phyloP scores from a whole-genome alignment of 1,140 invertebrate species.

The Zaprionus inermis region DNA sequence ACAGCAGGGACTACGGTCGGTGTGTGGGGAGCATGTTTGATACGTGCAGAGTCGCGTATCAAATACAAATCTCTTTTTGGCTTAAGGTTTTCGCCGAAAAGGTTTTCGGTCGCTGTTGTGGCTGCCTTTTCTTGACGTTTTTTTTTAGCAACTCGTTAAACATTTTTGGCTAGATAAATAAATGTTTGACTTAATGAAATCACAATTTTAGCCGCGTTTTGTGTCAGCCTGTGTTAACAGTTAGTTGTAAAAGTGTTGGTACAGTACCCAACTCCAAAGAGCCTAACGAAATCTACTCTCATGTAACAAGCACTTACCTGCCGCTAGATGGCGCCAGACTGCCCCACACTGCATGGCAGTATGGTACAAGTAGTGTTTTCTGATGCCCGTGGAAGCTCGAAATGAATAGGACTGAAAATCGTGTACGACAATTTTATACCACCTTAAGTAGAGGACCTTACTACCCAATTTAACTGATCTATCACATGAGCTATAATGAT shows the following conservation, averaged over 20 bases:
- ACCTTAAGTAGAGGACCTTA: no score
- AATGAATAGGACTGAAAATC: no score
- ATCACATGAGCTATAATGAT: neutral
- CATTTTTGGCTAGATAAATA: constrained; percentile 32
- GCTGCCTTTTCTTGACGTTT: neutral
- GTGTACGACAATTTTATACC: no score
- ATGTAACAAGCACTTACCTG: neutral
- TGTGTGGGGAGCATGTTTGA: constrained; percentile 26
- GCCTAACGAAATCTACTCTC: neutral
- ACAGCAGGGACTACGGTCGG: neutral
- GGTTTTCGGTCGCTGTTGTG: constrained; percentile 3
- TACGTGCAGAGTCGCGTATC: constrained; percentile 65
- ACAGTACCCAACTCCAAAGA: neutral
- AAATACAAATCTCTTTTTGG: constrained; percentile 49
- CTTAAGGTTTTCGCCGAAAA: constrained; percentile 55
- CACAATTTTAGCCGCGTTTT: constrained; percentile 3
- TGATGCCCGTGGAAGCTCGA: no score
- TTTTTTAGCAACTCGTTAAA: constrained; percentile 35
- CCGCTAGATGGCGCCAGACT: constrained; percentile 1
- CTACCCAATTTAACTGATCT: no score
- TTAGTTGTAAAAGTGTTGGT: constrained; percentile 1
- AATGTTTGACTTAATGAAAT: constrained; percentile 31
- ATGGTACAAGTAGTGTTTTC: neutral
- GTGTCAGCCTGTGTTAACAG: neutral
- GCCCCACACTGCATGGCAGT: neutral